A percentile compares a stretch with the other conserved stretches of the same genome.
phyloP scores from a whole-genome alignment of 2,888 invertebrate genomes.

The Thyatira batis region DNA sequence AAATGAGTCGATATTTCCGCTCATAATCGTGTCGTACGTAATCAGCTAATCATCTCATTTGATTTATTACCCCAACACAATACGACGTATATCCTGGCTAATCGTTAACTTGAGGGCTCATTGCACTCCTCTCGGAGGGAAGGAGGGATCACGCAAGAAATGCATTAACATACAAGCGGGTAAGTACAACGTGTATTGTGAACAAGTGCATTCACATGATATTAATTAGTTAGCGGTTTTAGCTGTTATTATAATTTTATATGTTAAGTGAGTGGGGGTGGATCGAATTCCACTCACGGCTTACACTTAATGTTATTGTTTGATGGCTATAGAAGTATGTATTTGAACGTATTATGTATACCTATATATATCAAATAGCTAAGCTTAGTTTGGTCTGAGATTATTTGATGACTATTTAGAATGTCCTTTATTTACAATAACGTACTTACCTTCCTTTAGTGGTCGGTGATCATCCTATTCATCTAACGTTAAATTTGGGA shows the following conservation, averaged over 20 bases:
- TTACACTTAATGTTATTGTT: too few relatives aligned
- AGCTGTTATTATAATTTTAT: background rate
- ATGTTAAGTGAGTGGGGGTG: background rate
- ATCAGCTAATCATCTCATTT: background rate
- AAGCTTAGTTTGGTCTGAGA: too few relatives aligned
- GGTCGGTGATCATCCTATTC: too few relatives aligned
- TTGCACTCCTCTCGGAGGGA: conserved; percentile 9
- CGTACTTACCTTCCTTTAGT: too few relatives aligned
- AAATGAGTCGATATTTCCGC: background rate
- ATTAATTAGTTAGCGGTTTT: background rate
- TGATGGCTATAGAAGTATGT: too few relatives aligned
- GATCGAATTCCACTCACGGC: too few relatives aligned
- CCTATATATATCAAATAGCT: too few relatives aligned
- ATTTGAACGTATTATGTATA: too few relatives aligned
- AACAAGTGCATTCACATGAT: background rate
- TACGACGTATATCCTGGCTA: background rate
- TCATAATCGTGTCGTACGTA: background rate
- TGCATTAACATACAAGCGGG: conserved; percentile 52
- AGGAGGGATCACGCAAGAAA: conserved; percentile 52
- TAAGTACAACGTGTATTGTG: conserved; percentile 47
- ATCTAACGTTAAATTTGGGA: too few relatives aligned
- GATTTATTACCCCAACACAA: background rate
- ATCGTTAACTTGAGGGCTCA: conserved; percentile 7
- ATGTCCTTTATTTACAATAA: too few relatives aligned
- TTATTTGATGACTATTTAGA: too few relatives aligned